Evolutionary conservation across 2,113 vertebrate genomes (phyloP).

Genomic region (Marmota monax): DNA sequence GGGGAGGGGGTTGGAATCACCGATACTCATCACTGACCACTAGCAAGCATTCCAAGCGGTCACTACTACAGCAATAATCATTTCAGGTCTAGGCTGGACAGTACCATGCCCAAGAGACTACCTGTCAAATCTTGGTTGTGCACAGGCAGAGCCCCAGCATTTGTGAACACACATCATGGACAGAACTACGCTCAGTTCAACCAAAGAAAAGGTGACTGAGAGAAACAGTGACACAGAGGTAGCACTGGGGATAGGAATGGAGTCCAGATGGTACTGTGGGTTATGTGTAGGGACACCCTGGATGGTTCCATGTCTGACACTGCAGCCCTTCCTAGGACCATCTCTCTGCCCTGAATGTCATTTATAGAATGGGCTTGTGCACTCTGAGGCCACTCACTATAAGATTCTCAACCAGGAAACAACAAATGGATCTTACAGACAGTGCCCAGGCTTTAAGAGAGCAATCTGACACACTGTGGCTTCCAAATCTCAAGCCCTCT

Average conservation of each 20-base stretch:
- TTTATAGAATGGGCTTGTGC: background rate
- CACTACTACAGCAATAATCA: background rate
- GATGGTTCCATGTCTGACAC: background rate
- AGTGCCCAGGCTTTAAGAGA: background rate
- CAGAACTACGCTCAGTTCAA: background rate
- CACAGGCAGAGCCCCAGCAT: background rate
- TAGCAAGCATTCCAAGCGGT: background rate
- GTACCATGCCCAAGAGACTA: background rate
- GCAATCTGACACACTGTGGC: background rate
- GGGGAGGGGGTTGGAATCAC: background rate
- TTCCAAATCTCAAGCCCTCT: background rate
- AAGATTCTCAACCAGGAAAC: background rate
- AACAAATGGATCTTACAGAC: no score
- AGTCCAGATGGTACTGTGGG: background rate
- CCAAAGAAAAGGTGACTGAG: background rate
- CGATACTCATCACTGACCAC: background rate
- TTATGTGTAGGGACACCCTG: no score
- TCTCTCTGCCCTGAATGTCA: background rate
- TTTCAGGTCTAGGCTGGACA: background rate
- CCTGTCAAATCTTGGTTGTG: background rate
- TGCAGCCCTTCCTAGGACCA: background rate
- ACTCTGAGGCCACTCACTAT: no score
- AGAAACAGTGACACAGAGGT: background rate
- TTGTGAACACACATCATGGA: background rate
- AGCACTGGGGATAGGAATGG: rapidly evolving